Evolutionary conservation across 2,888 invertebrate genomes (phyloP).

Genomic region (Macrosoma leucophasiata): DNA sequence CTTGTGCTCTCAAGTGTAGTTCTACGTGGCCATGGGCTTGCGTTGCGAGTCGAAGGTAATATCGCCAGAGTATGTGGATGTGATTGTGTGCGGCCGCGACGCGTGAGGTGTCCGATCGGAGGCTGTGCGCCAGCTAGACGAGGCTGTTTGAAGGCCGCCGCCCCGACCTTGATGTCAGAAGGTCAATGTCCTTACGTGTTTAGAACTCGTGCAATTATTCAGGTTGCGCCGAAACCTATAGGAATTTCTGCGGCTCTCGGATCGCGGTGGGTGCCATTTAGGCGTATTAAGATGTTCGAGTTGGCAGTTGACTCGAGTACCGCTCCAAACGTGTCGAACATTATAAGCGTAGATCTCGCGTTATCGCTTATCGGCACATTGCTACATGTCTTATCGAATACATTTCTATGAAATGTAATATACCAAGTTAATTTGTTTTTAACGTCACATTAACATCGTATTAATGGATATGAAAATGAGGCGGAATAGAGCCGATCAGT

Average conservation of each 20-base stretch:
- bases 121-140: conserved; percentile 56
- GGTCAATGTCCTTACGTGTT: conserved; percentile 69
- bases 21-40: conserved; percentile 67
- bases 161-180: conserved; percentile 70
- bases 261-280: conserved; percentile 3
- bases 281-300: too few relatives aligned
- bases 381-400: too few relatives aligned
- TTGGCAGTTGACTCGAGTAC: too few relatives aligned
- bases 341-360: too few relatives aligned
- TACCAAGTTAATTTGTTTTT: too few relatives aligned
- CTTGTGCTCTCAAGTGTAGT: conserved; percentile 50
- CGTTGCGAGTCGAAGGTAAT: conserved; percentile 65
- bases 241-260: conserved; percentile 13
- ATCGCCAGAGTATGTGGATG: conserved; percentile 40
- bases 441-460: too few relatives aligned
- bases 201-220: conserved; percentile 50
- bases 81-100: conserved; percentile 45
- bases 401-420: too few relatives aligned
- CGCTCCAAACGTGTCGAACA: too few relatives aligned
- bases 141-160: conserved; percentile 73
- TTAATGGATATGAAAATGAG: too few relatives aligned
- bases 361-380: too few relatives aligned
- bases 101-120: conserved; percentile 47
- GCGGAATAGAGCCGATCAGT: too few relatives aligned
- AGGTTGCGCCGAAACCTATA: too few relatives aligned